Base-by-base conservation (phyloP, 2,113 vertebrate species). In the Sialia sialis region DNA sequence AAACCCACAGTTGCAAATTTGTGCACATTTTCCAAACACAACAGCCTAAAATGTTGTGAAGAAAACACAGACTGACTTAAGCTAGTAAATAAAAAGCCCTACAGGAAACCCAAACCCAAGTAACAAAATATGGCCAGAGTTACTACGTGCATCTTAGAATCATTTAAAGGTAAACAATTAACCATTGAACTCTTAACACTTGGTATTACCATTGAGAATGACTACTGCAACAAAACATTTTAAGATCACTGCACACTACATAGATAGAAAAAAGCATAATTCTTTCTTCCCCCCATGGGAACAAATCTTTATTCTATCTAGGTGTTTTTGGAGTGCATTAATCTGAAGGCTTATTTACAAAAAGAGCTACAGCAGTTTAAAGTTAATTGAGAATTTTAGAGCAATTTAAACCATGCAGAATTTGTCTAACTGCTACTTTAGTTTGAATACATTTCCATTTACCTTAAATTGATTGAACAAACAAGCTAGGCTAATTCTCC, bases 201-300 rank as follows among this genome's bases (percentile, higher is more conserved):
- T 25, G 23, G 18, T 48, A 43, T 29, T 58, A 56, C 10, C 25
- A 67, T 20, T 32, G 10, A 8, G 30, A 74, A 84, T 13, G 7
- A 46, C 44, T 60, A 64, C 16, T 60, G 39, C 44, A 90, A 88
- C 19, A 55, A 77, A 76, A 2, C 38, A 49, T 51, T 85, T 72
- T 44, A 38, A 83, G 60, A 83, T 21, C 18, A 49, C 48, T 59
- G 39, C 23, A 52, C 44, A 27, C 13, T 75, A 41, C 20, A 11
- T 2, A 22, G n/a, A 56, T 10, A 34, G 13, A 7, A 19, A 87
- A 93, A 82, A 69, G 26, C 14, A 26, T 21, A 30, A 8, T 17
- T 17, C 2, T 7, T 48, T 29, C 14, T 9, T 4, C 1, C 7
- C 6, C 10, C 15, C 9, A 20, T 0, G 36, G 7, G 15, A 88